Percentiles rank a stretch among this genome's conserved stretches.
These are phyloP conservation scores for Henricia sp. DNA, from an alignment of 53 echinoderm and acorn worm genomes.

Conservation along the genomic window DNA sequence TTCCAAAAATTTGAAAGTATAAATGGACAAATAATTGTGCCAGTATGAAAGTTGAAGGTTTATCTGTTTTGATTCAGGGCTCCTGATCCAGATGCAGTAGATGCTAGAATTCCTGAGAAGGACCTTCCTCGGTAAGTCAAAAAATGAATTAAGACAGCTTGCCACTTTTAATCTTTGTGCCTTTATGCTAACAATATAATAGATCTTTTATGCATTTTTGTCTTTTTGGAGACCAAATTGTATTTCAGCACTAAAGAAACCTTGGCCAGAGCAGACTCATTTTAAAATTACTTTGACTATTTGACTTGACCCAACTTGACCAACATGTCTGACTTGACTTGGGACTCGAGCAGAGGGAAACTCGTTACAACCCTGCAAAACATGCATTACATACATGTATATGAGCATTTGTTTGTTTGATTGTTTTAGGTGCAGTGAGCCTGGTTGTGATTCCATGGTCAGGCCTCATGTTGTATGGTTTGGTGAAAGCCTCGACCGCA, in stretches of 20 bases:
- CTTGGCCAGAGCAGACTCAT: slow-evolving; percentile 1
- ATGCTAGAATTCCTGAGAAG: slow-evolving; percentile 77
- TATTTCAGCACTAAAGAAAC: too few species aligned
- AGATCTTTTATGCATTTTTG: too few species aligned
- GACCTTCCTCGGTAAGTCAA: slow-evolving; percentile 80
- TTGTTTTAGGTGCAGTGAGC: slow-evolving; percentile 64
- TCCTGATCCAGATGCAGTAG: slow-evolving; percentile 79
- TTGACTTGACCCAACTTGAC: too few species aligned
- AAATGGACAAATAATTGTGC: too few species aligned
- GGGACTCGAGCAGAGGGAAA: too few species aligned
- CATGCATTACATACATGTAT: background rate
- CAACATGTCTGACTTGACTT: background rate
- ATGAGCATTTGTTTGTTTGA: too few species aligned
- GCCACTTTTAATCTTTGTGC: too few species aligned
- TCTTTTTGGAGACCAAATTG: too few species aligned
- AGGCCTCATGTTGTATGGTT: slow-evolving; percentile 96
- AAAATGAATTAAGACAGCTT: too few species aligned
- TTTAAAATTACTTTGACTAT: background rate
- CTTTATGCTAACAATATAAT: too few species aligned
- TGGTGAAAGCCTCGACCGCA: slow-evolving; percentile 69
- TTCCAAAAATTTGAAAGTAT: background rate
- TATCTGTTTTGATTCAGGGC: slow-evolving; percentile 42
- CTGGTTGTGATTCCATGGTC: slow-evolving; percentile 72
- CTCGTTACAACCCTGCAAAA: background rate
- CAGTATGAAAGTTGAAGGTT: background rate